A percentile compares a stretch with the other conserved stretches of the same genome.
phyloP scores from a whole-genome alignment of 2,113 vertebrate species.

The Cinclus cinclus region DNA sequence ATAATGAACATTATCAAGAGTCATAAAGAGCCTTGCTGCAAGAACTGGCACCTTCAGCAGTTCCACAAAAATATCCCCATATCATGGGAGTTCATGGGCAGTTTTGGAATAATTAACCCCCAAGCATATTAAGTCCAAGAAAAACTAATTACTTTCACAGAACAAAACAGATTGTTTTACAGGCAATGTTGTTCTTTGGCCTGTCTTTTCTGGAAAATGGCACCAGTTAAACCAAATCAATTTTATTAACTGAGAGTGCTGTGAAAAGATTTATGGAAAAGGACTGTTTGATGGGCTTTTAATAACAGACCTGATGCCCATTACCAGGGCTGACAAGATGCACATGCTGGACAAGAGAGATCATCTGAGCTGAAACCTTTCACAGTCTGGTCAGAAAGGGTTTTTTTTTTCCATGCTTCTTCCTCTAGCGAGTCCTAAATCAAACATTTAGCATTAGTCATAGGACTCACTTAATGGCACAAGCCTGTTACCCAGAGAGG shows the following conservation, averaged over 20 bases:
- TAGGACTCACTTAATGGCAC: background rate
- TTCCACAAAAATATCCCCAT: background rate
- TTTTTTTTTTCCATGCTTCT: background rate
- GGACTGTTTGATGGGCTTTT: background rate
- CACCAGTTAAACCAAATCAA: constrained; percentile 1
- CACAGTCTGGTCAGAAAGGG: background rate
- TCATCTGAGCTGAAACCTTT: background rate
- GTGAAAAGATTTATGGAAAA: constrained; percentile 21
- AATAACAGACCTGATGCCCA: background rate
- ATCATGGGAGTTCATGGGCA: background rate
- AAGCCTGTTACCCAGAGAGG: background rate
- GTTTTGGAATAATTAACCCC: constrained; percentile 44
- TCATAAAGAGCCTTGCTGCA: background rate
- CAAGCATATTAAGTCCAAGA: constrained; percentile 35
- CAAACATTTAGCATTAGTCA: background rate
- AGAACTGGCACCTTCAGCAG: background rate
- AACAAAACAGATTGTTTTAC: constrained; percentile 50
- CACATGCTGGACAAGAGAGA: background rate
- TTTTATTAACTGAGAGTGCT: constrained; percentile 24
- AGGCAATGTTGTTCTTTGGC: constrained; percentile 43
- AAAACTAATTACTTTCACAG: constrained; percentile 35
- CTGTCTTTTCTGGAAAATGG: constrained; percentile 26
- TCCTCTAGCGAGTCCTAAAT: background rate
- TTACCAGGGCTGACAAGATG: constrained; percentile 8
- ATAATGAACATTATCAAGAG: background rate